phyloP scores from a whole-genome alignment of 1,140 invertebrate species.

The Ephestia elutella region DNA sequence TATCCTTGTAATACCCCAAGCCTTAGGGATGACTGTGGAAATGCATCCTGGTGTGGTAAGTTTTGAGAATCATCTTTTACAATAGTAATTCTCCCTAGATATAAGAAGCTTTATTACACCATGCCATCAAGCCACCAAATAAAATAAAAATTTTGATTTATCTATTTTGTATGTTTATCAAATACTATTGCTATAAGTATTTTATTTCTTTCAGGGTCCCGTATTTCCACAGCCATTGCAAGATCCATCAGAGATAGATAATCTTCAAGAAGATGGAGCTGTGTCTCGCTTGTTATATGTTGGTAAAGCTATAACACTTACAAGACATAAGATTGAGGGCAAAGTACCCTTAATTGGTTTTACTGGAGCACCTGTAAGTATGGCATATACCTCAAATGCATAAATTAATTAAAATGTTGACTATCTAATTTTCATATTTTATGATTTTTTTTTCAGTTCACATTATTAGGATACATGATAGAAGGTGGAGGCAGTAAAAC shows the following conservation, averaged over 20 bases:
- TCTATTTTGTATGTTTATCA: neutral
- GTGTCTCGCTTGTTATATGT: slow-evolving; percentile 89
- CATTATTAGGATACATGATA: slow-evolving; percentile 98
- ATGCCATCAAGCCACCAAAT: too few species aligned
- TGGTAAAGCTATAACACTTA: slow-evolving; percentile 94
- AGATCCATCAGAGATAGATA: slow-evolving; percentile 81
- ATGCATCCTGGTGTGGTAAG: slow-evolving; percentile 91
- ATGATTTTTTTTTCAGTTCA: slow-evolving; percentile 83
- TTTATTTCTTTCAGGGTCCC: slow-evolving; percentile 86
- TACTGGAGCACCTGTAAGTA: slow-evolving; percentile 88
- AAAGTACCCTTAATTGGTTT: slow-evolving; percentile 96
- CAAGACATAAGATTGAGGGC: slow-evolving; percentile 90
- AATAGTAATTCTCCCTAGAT: too few species aligned
- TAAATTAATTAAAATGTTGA: neutral
- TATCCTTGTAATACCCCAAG: slow-evolving; percentile 97
- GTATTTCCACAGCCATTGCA: slow-evolving; percentile 89
- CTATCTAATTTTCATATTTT: too few species aligned
- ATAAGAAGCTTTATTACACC: too few species aligned
- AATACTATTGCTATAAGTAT: neutral
- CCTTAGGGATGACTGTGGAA: slow-evolving; percentile 92
- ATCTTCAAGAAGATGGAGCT: slow-evolving; percentile 83
- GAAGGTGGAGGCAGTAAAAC: slow-evolving; percentile 96
- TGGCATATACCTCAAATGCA: neutral
- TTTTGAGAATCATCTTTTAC: slow-evolving; percentile 9
- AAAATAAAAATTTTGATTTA: too few species aligned